Base-by-base conservation (phyloP, 2,797 vertebrate species). In the Okamejei kenojei region DNA sequence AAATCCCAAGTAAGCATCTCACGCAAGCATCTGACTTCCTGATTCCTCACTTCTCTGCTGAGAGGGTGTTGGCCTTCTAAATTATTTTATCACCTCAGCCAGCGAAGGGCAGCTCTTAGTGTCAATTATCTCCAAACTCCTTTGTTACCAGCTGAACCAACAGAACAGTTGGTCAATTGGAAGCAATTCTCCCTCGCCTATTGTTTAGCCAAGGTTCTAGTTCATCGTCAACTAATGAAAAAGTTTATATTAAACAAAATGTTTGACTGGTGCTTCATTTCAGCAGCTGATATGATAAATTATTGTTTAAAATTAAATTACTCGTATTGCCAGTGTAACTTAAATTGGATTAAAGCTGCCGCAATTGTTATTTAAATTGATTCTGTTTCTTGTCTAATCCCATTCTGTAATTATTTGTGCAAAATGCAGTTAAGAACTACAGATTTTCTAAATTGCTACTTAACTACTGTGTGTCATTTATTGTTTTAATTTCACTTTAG, bases 401-500 rank as follows among this genome's bases (percentile, higher is more conserved):
- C 38, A 92, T 76, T 92, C 38, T 19, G 17, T 92, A 92, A 92
- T 92, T 92, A 76, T 92, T 92, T 92, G 71, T 92, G 90, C 45
- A 74, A 92, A 73, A 58, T 92, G 61, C 45, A 92, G 90, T 92
- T 92, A 92, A 76, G 90, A 76, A 92, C 68, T 71, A 92, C 90
- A 74, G 90, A 76, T 92, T 76, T 76, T 92, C 71, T 54, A 76
- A 45, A 92, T 92, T 76, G 68, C 68, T 92, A 73, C 71, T 92
- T 73, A 58, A 88, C 84, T 68, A 88, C 61, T 11, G 63, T n/a
- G 32, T 68, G 61, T 65, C 84, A 68, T 88, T 88, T 88, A 35
- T 35, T 35, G 61, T 76, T 92, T 45, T 92, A 92, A 29, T 76
- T 92, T 74, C 71, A 74, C 13, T 58, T 68, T n/a, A 8, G 35